A percentile compares a stretch with the other conserved stretches of the same genome.
phyloP scores from a whole-genome alignment of 2,888 invertebrate species.

The Sinhomidia bicolor region DNA sequence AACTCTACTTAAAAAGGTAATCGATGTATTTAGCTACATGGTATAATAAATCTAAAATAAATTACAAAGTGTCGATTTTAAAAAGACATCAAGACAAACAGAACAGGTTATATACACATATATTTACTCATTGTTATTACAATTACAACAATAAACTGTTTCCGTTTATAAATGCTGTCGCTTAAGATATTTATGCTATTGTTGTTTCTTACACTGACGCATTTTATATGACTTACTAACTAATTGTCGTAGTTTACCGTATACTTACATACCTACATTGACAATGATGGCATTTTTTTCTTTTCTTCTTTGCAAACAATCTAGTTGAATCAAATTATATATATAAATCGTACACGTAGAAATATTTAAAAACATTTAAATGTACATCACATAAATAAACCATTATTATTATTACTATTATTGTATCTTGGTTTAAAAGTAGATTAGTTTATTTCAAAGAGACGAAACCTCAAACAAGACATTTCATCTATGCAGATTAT shows the following conservation, averaged over 20 bases:
- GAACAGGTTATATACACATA: conserved; percentile 51
- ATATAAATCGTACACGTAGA: conserved; percentile 10
- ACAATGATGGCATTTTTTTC: conserved; percentile 73
- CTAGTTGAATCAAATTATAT: conserved; percentile 67
- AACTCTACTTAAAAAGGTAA: conserved; percentile 44
- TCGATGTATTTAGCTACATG: conserved; percentile 53
- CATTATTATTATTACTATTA: not conserved
- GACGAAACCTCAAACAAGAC: conserved; percentile 62
- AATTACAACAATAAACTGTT: conserved; percentile 54
- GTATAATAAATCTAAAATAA: conserved; percentile 9
- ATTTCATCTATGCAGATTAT: conserved; percentile 73
- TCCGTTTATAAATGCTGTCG: conserved; percentile 63
- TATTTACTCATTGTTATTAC: conserved; percentile 62
- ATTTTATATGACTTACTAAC: conserved; percentile 25
- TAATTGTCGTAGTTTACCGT: conserved; percentile 19
- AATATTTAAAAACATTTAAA: not conserved
- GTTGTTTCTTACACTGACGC: conserved; percentile 31
- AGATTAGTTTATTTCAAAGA: conserved; percentile 20
- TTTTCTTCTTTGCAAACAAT: conserved; percentile 70
- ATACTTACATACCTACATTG: conserved; percentile 42
- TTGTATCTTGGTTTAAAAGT: not conserved
- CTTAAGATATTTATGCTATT: conserved; percentile 60
- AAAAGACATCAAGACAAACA: conserved; percentile 58
- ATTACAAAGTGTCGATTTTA: conserved; percentile 29
- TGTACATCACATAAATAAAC: conserved; percentile 23